Evolutionary conservation across 2,888 invertebrate genomes (phyloP).

Genomic region (Ephialtes manifestator): DNA sequence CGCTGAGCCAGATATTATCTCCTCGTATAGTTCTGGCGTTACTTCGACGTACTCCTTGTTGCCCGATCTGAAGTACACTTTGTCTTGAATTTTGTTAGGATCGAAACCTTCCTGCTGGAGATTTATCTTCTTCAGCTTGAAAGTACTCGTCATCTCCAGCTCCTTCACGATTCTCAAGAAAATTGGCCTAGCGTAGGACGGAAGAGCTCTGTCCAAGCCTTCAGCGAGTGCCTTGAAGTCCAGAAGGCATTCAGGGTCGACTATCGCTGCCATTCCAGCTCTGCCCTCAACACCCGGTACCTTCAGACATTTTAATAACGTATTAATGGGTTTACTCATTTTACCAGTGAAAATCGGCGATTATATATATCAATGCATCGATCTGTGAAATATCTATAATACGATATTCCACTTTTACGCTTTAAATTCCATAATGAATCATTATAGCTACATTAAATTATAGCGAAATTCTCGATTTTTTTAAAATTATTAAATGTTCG

Average conservation of each 20-base stretch:
- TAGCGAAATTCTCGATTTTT: too few relatives aligned
- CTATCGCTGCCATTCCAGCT: slow-evolving; percentile 91
- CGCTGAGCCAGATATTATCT: slow-evolving; percentile 86
- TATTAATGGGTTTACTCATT: not conserved
- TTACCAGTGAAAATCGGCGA: not conserved
- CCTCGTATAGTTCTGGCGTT: slow-evolving; percentile 86
- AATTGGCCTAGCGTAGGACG: slow-evolving; percentile 89
- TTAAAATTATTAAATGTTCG: too few relatives aligned
- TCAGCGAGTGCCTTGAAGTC: slow-evolving; percentile 85
- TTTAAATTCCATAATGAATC: too few relatives aligned
- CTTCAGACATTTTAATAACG: slow-evolving; percentile 72
- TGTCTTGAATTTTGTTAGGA: slow-evolving; percentile 86
- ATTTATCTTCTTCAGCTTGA: slow-evolving; percentile 89
- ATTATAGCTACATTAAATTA: too few relatives aligned
- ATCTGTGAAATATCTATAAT: too few relatives aligned
- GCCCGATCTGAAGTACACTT: slow-evolving; percentile 86
- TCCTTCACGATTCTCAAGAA: slow-evolving; percentile 88
- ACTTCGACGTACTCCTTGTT: slow-evolving; percentile 89
- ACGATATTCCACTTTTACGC: too few relatives aligned
- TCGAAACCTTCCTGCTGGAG: slow-evolving; percentile 89
- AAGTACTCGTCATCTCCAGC: slow-evolving; percentile 90
- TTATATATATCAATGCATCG: too few relatives aligned
- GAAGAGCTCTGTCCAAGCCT: slow-evolving; percentile 86
- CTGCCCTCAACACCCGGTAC: slow-evolving; percentile 87
- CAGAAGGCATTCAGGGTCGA: slow-evolving; percentile 86